These are phyloP conservation scores for Euura lappo DNA, from an alignment of 1,140 invertebrate genomes.

Conservation along the genomic window DNA sequence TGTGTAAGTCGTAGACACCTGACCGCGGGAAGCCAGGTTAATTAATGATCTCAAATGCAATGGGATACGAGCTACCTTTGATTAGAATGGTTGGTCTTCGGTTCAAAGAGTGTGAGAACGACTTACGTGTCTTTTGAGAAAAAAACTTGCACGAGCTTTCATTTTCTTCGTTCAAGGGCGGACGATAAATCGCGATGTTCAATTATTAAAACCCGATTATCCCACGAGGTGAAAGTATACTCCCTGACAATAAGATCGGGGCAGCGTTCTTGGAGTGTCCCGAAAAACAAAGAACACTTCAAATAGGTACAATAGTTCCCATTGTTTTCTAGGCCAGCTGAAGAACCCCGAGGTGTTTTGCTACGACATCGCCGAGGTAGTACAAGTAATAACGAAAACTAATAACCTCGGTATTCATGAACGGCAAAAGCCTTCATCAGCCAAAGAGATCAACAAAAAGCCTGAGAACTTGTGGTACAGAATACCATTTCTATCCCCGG, in stretches of 20 bases:
- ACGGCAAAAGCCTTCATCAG: neutral
- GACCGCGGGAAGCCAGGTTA: too few relatives aligned
- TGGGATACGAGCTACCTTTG: too few relatives aligned
- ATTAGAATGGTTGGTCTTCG: too few relatives aligned
- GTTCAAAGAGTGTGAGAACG: too few relatives aligned
- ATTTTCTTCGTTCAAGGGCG: too few relatives aligned
- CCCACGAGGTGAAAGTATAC: neutral
- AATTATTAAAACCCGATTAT: neutral
- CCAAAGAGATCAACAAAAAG: neutral
- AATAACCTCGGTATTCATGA: neutral
- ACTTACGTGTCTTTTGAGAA: too few relatives aligned
- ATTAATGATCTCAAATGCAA: too few relatives aligned
- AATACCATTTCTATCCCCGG: too few relatives aligned
- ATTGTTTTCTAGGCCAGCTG: neutral
- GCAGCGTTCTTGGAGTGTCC: neutral
- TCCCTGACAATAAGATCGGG: neutral
- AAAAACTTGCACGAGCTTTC: too few relatives aligned
- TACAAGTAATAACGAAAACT: neutral
- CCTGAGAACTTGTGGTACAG: neutral
- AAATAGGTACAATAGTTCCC: neutral
- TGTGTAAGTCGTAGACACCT: too few relatives aligned
- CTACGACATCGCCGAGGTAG: neutral
- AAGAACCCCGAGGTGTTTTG: conserved; percentile 2
- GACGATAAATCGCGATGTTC: too few relatives aligned
- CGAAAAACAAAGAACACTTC: neutral